phyloP scores from a whole-genome alignment of 1,140 invertebrate genomes.

The Dendroctonus ponderosae region DNA sequence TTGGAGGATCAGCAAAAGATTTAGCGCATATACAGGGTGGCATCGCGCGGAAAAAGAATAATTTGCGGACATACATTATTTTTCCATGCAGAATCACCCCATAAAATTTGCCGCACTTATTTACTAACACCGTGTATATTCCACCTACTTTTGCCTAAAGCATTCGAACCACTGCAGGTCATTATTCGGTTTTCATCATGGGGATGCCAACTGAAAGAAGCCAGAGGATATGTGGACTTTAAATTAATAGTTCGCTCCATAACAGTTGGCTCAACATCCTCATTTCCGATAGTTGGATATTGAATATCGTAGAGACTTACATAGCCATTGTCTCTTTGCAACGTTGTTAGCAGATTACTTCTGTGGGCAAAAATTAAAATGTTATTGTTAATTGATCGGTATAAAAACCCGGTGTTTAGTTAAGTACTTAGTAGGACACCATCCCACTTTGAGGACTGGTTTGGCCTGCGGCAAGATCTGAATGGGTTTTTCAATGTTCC shows the following conservation, averaged over 20 bases:
- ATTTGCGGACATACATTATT: too few species aligned
- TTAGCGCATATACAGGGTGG: too few species aligned
- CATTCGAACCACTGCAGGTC: slow-evolving; percentile 45
- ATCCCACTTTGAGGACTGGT: slow-evolving; percentile 72
- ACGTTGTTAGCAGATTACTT: slow-evolving; percentile 70
- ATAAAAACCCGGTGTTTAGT: too few species aligned
- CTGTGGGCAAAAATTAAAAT: slow-evolving; percentile 51
- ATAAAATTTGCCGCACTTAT: too few species aligned
- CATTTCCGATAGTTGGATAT: slow-evolving; percentile 64
- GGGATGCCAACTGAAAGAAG: slow-evolving; percentile 84
- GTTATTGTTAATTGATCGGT: neutral
- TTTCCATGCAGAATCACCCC: too few species aligned
- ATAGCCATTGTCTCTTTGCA: slow-evolving; percentile 67
- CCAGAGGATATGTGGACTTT: slow-evolving; percentile 56
- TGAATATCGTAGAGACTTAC: slow-evolving; percentile 81
- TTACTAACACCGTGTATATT: neutral
- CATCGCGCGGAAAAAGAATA: too few species aligned
- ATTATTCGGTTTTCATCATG: slow-evolving; percentile 73
- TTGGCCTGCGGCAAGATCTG: slow-evolving; percentile 68
- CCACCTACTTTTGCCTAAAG: slow-evolving; percentile 53
- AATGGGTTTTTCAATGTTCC: slow-evolving; percentile 84
- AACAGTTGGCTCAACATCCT: slow-evolving; percentile 73
- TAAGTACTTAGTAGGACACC: slow-evolving; percentile 83
- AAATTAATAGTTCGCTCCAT: slow-evolving; percentile 70
- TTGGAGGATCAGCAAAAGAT: too few species aligned